These are phyloP conservation scores for Megastigmus dorsalis DNA, from an alignment of 2,888 invertebrate genomes.

Conservation along the genomic window DNA sequence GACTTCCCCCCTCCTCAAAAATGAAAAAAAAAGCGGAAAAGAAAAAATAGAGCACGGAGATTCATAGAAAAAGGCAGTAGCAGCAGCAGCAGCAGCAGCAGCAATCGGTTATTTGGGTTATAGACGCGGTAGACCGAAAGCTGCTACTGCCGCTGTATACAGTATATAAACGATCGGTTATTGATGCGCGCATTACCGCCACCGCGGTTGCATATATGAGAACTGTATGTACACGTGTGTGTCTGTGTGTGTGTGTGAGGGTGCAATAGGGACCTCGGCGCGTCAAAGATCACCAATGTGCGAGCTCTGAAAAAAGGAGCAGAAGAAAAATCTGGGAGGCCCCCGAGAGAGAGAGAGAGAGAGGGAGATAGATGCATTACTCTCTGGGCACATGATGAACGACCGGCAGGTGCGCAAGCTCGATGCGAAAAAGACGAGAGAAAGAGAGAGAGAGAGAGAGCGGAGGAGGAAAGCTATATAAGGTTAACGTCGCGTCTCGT, in stretches of 20 bases:
- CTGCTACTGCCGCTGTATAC: too few relatives aligned
- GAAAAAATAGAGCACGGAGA: too few relatives aligned
- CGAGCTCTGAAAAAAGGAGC: too few relatives aligned
- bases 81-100: too few relatives aligned
- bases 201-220: conserved; percentile 31
- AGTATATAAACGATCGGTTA: conserved; percentile 66
- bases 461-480: not conserved
- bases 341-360: too few relatives aligned
- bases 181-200: conserved; percentile 69
- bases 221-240: too few relatives aligned
- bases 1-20: too few relatives aligned
- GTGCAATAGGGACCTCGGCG: too few relatives aligned
- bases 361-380: conserved; percentile 69
- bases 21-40: too few relatives aligned
- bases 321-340: conserved; percentile 15
- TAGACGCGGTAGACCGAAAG: not conserved
- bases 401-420: conserved; percentile 64
- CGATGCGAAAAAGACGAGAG: conserved; percentile 55
- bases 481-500: conserved; percentile 20
- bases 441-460: conserved; percentile 8
- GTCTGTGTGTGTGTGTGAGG: not conserved
- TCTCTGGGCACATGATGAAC: conserved; percentile 63
- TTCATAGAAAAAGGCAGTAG: too few relatives aligned
- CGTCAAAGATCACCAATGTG: too few relatives aligned
- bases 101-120: too few relatives aligned